These are phyloP conservation scores for Dendropsophus ebraccatus DNA, from an alignment of 2,113 vertebrate species.

Conservation along the genomic window DNA sequence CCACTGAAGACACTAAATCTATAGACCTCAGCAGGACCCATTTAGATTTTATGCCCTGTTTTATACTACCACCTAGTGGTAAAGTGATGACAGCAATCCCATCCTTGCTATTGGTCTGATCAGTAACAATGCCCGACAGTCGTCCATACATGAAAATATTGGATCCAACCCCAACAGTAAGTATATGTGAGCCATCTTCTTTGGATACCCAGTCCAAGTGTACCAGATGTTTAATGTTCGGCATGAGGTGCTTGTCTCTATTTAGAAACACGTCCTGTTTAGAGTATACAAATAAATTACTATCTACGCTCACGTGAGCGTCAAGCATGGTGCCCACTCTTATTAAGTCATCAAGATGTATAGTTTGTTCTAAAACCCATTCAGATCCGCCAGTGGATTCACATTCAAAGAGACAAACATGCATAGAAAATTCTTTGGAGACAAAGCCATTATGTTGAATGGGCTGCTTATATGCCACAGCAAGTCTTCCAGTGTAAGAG, in stretches of 20 bases:
- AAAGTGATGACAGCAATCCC: conserved; percentile 93
- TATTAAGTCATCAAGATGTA: conserved; percentile 92
- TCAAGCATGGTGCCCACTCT: conserved; percentile 87
- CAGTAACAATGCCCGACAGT: conserved; percentile 92
- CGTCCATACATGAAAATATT: conserved; percentile 98
- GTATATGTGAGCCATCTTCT: conserved; percentile 97
- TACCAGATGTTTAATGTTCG: conserved; percentile 95
- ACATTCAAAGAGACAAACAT: conserved; percentile 97
- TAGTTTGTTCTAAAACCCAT: conserved; percentile 96
- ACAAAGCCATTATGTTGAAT: conserved; percentile 75
- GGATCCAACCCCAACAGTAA: conserved; percentile 95
- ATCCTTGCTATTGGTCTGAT: conserved; percentile 90
- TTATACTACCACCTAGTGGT: conserved; percentile 96
- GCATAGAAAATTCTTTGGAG: conserved; percentile 94
- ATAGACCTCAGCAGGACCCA: conserved; percentile 93
- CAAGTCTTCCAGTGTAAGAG: conserved; percentile 94
- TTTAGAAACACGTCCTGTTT: conserved; percentile 90
- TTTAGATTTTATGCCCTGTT: conserved; percentile 93
- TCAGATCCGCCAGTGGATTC: conserved; percentile 98
- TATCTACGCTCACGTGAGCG: conserved; percentile 92
- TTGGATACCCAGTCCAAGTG: conserved; percentile 99
- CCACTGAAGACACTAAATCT: conserved; percentile 92
- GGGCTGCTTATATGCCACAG: conserved; percentile 92
- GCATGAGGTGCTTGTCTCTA: conserved; percentile 82
- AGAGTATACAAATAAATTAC: conserved; percentile 97